Percentiles rank a stretch among this genome's conserved stretches.
These are phyloP conservation scores for Tetragonula clypearis DNA, from an alignment of 1,140 invertebrate species.

Conservation along the genomic window DNA sequence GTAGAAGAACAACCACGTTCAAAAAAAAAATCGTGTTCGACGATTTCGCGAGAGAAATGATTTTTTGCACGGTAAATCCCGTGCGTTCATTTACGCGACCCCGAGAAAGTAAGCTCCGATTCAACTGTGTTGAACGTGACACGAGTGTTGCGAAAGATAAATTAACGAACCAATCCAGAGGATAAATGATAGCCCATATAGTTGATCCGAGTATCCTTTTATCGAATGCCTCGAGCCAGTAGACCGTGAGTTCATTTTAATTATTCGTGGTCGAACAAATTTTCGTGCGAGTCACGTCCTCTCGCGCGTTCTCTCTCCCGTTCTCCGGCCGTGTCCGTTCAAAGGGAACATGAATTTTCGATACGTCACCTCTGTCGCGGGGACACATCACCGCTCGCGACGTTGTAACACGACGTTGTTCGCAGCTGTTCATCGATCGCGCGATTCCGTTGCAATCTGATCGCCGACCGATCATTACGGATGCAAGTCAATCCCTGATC, in stretches of 20 bases:
- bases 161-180: not conserved
- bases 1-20: too few relatives aligned
- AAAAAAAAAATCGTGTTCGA: not conserved
- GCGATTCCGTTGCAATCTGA: conserved; percentile 26
- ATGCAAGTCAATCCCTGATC: not conserved
- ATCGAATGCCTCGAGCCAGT: too few relatives aligned
- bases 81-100: not conserved
- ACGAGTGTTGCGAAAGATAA: not conserved
- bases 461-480: conserved; percentile 11
- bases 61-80: not conserved
- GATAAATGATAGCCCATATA: not conserved
- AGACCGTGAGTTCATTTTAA: not conserved
- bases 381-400: not conserved
- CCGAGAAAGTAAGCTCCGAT: not conserved
- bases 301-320: not conserved
- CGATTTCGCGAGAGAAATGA: not conserved
- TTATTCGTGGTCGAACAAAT: not conserved
- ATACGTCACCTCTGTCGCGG: not conserved
- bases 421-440: conserved; percentile 16
- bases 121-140: not conserved
- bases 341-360: not conserved
- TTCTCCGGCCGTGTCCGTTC: too few relatives aligned
- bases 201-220: not conserved
- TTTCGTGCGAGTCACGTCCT: not conserved
- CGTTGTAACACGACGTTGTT: conserved; percentile 3